Evolutionary conservation across 2,888 invertebrate genomes (phyloP), one percentile per base, ranked within the genome.

Genomic region (Pterostichus niger): DNA sequence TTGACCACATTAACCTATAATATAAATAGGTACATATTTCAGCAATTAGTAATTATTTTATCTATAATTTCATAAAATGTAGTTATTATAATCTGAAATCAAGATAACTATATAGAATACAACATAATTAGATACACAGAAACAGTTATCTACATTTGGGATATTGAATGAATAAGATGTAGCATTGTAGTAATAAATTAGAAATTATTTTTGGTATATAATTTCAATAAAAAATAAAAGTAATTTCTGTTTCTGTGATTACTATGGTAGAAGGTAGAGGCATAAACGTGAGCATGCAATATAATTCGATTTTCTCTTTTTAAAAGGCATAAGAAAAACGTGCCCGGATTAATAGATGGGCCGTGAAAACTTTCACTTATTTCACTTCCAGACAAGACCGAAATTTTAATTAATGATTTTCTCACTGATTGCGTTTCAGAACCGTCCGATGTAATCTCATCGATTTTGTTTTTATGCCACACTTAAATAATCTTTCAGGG

Each of bases 341-440:
- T 79, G 79, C 64, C n/a, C 33, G 46, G 64, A 64, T 64, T 79
- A 64, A 15, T 64, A 64, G 79, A 79, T 79, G 79, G 49, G 61
- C 71, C 71, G 81, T 81, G 54, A 73, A 81, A 44, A 81, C 81
- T 81, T 81, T 81, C 81, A 71, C 81, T 80, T 68, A 80, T 80
- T 80, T 80, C 80, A 80, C 68, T 80, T 46, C 59, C 40, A 78
- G 59, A 78, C 78, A 78, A 15, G 78, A 78, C 44, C 78, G 78
- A 81, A 81, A 81, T 81, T 71, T 81, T 81, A 81, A 81, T 81
- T 81, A 81, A 81, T 81, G 81, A 54, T 81, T 56, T 54, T 33
- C 33, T 54, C 40, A 52, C 46, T 81, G 80, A 81, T 81, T 73
- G 81, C 71, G 40, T 78, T 73, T 44, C 79, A 64, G 61, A 54